Percentiles rank a stretch among this genome's conserved stretches.
Evolutionary conservation across 2,888 invertebrate genomes (phyloP).

Genomic region (Phaonia tiefii): DNA sequence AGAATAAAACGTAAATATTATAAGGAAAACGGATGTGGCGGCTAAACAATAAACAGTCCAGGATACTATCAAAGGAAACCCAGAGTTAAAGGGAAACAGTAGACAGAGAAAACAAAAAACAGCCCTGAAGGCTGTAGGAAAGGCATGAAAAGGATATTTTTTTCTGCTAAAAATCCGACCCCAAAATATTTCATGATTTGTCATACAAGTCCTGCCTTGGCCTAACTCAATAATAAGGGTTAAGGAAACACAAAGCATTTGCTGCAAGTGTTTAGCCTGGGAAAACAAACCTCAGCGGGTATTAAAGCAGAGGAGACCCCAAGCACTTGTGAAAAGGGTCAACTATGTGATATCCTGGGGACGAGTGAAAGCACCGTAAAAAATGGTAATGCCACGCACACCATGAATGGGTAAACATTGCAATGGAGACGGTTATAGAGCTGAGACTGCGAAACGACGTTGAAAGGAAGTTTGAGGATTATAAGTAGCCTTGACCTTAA

Average conservation of each 20-base stretch:
- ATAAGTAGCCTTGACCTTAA: slow-evolving; percentile 61
- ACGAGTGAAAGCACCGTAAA: background rate
- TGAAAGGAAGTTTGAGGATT: slow-evolving; percentile 20
- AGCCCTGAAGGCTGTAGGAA: background rate
- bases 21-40: slow-evolving; percentile 27
- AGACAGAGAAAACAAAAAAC: background rate
- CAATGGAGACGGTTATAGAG: background rate
- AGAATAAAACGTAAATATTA: slow-evolving; percentile 17
- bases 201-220: background rate
- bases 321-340: slow-evolving; percentile 15
- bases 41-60: too few relatives aligned
- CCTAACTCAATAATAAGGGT: slow-evolving; percentile 24
- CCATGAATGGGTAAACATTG: slow-evolving; percentile 17
- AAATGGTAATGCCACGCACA: slow-evolving; percentile 2
- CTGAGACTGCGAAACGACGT: slow-evolving; percentile 23
- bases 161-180: background rate
- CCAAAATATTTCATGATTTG: slow-evolving; percentile 18
- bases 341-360: slow-evolving; percentile 5
- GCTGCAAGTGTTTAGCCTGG: background rate
- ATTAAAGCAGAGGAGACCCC: too few relatives aligned
- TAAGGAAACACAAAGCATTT: slow-evolving; percentile 17
- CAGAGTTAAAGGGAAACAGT: background rate
- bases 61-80: too few relatives aligned
- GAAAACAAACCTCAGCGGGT: background rate
- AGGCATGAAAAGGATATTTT: background rate